Conservation (phyloP, 2,113 vertebrate genomes). For the Xiphophorus couchianus region DNA sequence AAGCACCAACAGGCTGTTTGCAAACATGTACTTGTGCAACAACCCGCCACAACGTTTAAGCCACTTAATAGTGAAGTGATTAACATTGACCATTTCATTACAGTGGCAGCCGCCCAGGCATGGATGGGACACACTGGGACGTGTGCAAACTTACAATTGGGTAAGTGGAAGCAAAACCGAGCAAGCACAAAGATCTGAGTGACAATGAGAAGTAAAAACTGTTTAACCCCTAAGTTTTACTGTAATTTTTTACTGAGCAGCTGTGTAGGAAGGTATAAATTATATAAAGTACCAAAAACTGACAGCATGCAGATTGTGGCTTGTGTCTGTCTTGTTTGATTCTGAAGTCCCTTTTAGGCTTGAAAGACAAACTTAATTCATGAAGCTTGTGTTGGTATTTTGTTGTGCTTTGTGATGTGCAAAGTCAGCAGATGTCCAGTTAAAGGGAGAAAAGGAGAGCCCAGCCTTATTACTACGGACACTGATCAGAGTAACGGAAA, state of each 20-base stretch:
- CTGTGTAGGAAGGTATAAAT: too few relatives aligned
- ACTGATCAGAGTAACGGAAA: neutral
- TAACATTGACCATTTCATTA: neutral
- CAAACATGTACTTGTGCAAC: slow-evolving; percentile 1
- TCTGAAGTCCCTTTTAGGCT: neutral
- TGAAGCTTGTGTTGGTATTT: neutral
- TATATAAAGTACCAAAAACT: too few relatives aligned
- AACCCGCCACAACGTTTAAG: neutral
- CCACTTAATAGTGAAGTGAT: neutral
- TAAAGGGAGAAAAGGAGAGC: neutral
- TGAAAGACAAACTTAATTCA: neutral
- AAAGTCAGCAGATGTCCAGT: neutral
- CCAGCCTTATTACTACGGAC: neutral
- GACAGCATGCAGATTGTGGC: neutral
- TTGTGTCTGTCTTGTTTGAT: neutral
- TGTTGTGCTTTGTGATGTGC: neutral
- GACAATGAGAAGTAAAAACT: neutral
- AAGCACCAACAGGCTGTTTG: neutral
- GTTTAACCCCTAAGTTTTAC: too few relatives aligned
- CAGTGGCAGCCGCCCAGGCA: neutral
- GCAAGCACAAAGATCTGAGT: neutral
- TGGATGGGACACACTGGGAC: neutral
- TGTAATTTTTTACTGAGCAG: too few relatives aligned
- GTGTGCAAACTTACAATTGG: neutral
- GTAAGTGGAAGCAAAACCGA: neutral